Conservation (phyloP, 2,113 vertebrate genomes). For the Otus sunia region DNA sequence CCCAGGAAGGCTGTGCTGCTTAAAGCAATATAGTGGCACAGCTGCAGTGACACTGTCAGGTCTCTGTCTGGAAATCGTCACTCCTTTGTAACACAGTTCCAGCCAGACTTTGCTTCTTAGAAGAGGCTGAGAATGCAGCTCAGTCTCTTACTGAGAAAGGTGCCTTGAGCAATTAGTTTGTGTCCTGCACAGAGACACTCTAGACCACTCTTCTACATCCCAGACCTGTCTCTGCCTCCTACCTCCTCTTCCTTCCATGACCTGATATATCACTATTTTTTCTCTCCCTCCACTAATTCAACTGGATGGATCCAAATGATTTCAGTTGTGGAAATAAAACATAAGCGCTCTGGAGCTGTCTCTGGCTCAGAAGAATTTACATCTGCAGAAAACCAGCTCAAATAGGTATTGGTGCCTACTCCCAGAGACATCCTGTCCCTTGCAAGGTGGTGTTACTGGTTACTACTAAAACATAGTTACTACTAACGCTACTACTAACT, state of each 20-base stretch:
- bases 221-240: neutral
- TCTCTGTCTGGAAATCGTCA: neutral
- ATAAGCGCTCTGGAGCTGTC: neutral
- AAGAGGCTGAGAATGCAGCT: neutral
- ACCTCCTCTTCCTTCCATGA: neutral
- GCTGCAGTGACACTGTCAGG: too few species aligned
- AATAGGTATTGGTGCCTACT: neutral
- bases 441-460: neutral
- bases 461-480: too few species aligned
- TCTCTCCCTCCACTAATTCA: neutral
- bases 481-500: too few species aligned
- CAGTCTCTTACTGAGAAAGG: neutral
- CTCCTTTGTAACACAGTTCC: neutral
- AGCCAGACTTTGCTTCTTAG: neutral
- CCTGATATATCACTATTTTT: neutral
- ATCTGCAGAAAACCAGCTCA: neutral
- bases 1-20: neutral
- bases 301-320: neutral
- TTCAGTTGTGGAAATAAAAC: neutral
- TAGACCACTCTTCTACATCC: fast-evolving
- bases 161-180: neutral
- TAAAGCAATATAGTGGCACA: neutral
- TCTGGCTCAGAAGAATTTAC: neutral
- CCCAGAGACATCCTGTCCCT: fast-evolving
- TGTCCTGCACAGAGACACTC: neutral